These are phyloP conservation scores for Invenusta paracnida DNA, from an alignment of 2,888 invertebrate genomes.

Conservation along the genomic window DNA sequence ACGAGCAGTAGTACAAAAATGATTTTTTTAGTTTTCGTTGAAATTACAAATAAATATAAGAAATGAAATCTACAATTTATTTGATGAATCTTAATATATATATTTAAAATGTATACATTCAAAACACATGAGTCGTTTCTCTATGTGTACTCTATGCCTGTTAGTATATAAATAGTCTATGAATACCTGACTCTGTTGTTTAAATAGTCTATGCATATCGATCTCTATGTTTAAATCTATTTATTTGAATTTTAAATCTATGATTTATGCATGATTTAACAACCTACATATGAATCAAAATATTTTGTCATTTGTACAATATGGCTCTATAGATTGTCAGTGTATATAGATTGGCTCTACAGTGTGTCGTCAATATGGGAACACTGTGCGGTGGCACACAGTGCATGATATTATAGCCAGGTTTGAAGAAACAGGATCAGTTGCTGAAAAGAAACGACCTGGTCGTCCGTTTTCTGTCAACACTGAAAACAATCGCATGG, in stretches of 20 bases:
- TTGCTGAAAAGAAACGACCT: conserved; percentile 18
- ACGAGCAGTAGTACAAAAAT: too few relatives aligned
- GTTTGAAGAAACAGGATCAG: not conserved
- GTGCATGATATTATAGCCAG: conserved; percentile 1
- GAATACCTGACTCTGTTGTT: not conserved
- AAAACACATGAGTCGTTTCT: too few relatives aligned
- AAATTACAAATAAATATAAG: too few relatives aligned
- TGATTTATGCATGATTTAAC: not conserved
- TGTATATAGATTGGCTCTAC: not conserved
- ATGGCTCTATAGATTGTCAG: not conserved
- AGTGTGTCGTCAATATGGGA: not conserved
- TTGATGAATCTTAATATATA: too few relatives aligned
- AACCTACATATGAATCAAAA: not conserved
- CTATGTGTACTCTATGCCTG: too few relatives aligned
- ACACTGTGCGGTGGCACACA: conserved; percentile 12
- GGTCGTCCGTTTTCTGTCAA: not conserved
- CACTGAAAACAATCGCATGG: not conserved
- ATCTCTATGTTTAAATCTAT: not conserved
- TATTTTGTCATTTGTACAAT: not conserved
- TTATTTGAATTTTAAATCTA: not conserved
- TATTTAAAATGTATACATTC: too few relatives aligned
- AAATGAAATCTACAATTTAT: too few relatives aligned
- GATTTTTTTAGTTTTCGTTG: too few relatives aligned
- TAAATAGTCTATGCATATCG: not conserved
- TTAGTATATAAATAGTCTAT: too few relatives aligned